Conservation (phyloP, 1,140 invertebrate species). For the Ectropis grisescens region DNA sequence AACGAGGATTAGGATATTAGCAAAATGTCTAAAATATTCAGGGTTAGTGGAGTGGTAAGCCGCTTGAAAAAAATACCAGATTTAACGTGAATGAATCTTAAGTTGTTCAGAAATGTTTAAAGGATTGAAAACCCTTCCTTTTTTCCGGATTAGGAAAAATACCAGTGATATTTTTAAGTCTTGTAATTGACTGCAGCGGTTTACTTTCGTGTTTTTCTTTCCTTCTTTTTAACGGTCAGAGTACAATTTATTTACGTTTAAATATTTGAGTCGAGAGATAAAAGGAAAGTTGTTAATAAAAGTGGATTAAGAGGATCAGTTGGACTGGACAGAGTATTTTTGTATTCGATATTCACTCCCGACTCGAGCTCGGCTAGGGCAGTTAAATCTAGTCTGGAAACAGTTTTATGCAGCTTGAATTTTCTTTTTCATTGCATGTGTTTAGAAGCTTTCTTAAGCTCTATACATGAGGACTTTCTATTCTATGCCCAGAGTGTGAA, state of each 20-base stretch:
- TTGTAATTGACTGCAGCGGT: conserved; percentile 52
- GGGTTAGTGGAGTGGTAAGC: conserved; percentile 56
- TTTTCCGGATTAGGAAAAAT: conserved; percentile 48
- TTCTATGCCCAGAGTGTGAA: no score
- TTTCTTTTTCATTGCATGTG: no score
- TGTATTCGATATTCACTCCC: no score
- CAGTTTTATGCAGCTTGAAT: no score
- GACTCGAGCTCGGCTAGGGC: no score
- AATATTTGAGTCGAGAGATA: conserved; percentile 32
- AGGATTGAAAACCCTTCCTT: conserved; percentile 53
- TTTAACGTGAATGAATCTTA: conserved; percentile 48
- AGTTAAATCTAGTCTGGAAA: no score
- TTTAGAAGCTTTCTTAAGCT: no score
- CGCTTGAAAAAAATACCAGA: conserved; percentile 45
- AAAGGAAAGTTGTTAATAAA: no score
- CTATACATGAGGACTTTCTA: no score
- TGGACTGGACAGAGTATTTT: no score
- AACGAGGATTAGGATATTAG: conserved; percentile 62
- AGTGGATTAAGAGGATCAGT: no score
- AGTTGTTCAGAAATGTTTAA: conserved; percentile 56
- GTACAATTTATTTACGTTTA: conserved; percentile 53
- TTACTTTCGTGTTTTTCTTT: no score
- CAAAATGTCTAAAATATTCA: conserved; percentile 64
- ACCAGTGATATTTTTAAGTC: conserved; percentile 58
- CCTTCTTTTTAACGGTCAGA: conserved; percentile 26